These are phyloP conservation scores for Papilio elwesi DNA, from an alignment of 2,888 invertebrate genomes.

Conservation along the genomic window DNA sequence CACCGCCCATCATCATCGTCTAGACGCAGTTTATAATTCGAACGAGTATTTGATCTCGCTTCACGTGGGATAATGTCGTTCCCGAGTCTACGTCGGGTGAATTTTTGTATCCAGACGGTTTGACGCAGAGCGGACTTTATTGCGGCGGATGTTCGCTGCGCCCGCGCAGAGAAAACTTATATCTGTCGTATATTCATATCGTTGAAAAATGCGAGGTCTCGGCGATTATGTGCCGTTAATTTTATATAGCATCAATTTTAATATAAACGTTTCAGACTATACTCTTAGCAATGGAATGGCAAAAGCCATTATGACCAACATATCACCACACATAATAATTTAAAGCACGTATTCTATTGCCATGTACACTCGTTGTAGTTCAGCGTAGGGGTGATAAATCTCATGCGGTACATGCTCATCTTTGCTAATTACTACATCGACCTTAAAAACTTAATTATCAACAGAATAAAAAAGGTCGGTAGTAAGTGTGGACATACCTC, in stretches of 20 bases:
- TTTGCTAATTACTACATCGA: too few species aligned
- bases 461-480: too few species aligned
- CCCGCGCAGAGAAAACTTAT: slow-evolving; percentile 1
- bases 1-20: slow-evolving; percentile 23
- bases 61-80: slow-evolving; percentile 23
- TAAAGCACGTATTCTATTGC: too few species aligned
- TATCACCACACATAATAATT: too few species aligned
- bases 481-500: too few species aligned
- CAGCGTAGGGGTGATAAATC: too few species aligned
- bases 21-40: slow-evolving; percentile 31
- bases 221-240: slow-evolving; percentile 6
- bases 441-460: too few species aligned
- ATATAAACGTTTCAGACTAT: too few species aligned
- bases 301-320: too few species aligned
- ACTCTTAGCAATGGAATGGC: too few species aligned
- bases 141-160: slow-evolving; percentile 6
- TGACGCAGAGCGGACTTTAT: slow-evolving; percentile 33
- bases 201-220: slow-evolving; percentile 6
- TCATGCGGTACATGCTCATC: too few species aligned
- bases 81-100: slow-evolving; percentile 2
- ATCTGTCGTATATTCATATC: slow-evolving; percentile 14
- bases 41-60: slow-evolving; percentile 14
- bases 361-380: too few species aligned
- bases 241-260: background rate
- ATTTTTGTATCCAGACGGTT: slow-evolving; percentile 26